Evolutionary conservation across 2,113 vertebrate genomes (phyloP).

Genomic region (Bagarius yarrelli): DNA sequence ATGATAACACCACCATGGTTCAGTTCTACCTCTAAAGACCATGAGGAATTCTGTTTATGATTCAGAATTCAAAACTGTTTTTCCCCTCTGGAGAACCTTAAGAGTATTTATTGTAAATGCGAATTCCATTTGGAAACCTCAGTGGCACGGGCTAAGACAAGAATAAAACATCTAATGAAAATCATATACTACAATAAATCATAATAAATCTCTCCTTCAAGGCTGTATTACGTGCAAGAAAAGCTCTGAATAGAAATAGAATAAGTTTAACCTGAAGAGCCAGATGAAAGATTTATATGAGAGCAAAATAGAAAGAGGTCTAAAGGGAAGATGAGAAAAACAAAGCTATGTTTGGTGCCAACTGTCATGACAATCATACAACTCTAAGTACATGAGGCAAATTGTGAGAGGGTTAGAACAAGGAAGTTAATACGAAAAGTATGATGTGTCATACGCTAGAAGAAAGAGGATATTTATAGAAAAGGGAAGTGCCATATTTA

Average conservation of each 20-base stretch:
- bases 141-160: not conserved
- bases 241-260: conserved; percentile 38
- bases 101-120: not conserved
- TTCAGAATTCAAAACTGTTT: not conserved
- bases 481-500: conserved; percentile 72
- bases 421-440: conserved; percentile 31
- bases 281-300: conserved; percentile 24
- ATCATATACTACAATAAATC: no score
- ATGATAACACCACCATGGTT: no score
- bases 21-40: no score
- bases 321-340: not conserved
- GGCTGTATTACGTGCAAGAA: conserved; percentile 31
- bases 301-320: not conserved
- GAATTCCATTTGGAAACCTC: conserved; percentile 9
- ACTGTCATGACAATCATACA: conserved; percentile 27
- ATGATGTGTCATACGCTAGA: conserved; percentile 54
- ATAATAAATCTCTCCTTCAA: not conserved
- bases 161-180: conserved; percentile 11
- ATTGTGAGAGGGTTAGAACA: not conserved
- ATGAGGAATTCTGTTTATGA: no score
- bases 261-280: conserved; percentile 29
- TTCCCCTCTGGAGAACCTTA: not conserved
- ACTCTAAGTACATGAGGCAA: conserved; percentile 15
- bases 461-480: conserved; percentile 63
- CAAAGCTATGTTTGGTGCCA: not conserved